These are phyloP conservation scores for Mixornis gularis DNA, from an alignment of 2,113 vertebrate genomes.

Conservation along the genomic window DNA sequence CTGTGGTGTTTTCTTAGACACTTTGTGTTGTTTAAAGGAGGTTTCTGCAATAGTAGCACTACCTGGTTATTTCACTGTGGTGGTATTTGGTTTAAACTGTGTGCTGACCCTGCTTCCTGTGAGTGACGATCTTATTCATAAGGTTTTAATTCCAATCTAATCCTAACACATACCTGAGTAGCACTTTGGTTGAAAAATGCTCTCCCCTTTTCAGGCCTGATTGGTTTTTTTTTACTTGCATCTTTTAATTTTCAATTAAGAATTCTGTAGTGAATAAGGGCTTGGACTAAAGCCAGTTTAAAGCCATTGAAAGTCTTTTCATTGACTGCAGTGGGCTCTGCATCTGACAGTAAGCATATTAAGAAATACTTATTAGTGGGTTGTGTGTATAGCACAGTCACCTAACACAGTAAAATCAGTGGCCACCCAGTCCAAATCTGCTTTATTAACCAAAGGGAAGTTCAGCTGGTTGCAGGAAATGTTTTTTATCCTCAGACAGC, in stretches of 20 bases:
- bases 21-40: background rate
- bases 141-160: background rate
- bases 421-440: background rate
- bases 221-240: background rate
- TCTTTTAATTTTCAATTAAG: conserved; percentile 24
- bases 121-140: background rate
- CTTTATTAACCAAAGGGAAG: background rate
- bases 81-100: background rate
- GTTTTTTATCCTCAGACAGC: background rate
- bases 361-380: background rate
- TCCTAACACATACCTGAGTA: background rate
- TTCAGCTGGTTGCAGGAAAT: background rate
- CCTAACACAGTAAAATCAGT: background rate
- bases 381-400: background rate
- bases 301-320: conserved; percentile 3
- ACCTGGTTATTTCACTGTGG: background rate
- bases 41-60: background rate
- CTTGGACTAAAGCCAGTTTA: background rate
- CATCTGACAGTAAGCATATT: background rate
- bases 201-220: background rate
- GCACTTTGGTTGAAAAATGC: background rate
- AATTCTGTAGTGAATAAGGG: background rate
- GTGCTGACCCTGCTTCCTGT: background rate
- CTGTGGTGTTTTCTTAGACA: background rate
- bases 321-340: background rate